A percentile compares a stretch with the other conserved stretches of the same genome.
These are phyloP conservation scores for Myrmecophaga tridactyla DNA, from an alignment of 2,113 vertebrate genomes.

Conservation along the genomic window DNA sequence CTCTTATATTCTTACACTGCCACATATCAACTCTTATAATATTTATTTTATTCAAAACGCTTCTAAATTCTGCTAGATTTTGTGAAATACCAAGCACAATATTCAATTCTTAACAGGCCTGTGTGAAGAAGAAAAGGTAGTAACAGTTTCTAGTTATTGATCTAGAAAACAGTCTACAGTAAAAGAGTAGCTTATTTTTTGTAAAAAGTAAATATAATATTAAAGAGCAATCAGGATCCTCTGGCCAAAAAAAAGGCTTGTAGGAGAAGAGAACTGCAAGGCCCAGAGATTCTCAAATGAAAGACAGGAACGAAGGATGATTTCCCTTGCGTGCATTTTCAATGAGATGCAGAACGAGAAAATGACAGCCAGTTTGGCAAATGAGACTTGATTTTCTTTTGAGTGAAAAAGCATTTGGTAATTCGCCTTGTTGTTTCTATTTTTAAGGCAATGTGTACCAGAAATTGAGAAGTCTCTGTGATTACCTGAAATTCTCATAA, in stretches of 20 bases:
- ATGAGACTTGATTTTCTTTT: conserved; percentile 55
- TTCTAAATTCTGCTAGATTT: conserved; percentile 51
- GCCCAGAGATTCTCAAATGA: not conserved
- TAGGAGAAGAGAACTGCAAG: not conserved
- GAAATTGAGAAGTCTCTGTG: conserved; percentile 24
- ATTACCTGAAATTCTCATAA: conserved; percentile 10
- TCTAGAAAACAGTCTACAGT: not conserved
- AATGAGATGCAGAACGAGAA: conserved; percentile 40
- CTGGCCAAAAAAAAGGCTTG: not conserved
- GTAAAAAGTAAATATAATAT: conserved; percentile 47
- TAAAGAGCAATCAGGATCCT: conserved; percentile 37
- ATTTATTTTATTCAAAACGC: conserved; percentile 51
- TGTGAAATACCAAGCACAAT: conserved; percentile 27
- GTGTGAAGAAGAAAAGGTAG: conserved; percentile 24
- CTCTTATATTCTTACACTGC: conserved; percentile 29
- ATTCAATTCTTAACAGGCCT: conserved; percentile 37
- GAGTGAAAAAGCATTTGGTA: conserved; percentile 45
- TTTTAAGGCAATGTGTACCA: conserved; percentile 40
- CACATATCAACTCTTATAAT: not conserved
- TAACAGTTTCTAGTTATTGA: not conserved
- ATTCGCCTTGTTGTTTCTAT: conserved; percentile 47
- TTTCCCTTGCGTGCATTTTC: conserved; percentile 20
- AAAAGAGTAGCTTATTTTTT: conserved; percentile 40
- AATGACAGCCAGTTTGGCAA: conserved; percentile 49
- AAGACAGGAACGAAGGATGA: not conserved